Percentiles rank a stretch among this genome's conserved stretches.
phyloP scores from a whole-genome alignment of 2,113 vertebrate genomes.

The Oryzias woworae region DNA sequence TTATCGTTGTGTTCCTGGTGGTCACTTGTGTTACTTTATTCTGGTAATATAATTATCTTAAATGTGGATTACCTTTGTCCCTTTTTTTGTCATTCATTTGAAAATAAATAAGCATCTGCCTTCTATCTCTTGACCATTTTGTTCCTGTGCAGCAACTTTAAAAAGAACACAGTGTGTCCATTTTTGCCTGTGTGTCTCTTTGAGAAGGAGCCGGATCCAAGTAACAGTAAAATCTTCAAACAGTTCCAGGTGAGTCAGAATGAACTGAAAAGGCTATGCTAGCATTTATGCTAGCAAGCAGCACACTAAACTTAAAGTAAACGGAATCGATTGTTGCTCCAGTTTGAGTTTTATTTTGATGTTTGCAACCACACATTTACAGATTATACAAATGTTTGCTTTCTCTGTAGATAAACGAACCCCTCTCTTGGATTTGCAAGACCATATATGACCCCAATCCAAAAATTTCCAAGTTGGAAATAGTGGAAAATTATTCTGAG shows the following conservation, averaged over 20 bases:
- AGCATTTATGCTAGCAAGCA: neutral
- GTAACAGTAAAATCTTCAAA: conserved; percentile 66
- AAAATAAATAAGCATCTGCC: neutral
- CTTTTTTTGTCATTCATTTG: neutral
- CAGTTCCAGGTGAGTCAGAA: conserved; percentile 50
- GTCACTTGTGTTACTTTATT: neutral
- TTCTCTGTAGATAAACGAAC: conserved; percentile 43
- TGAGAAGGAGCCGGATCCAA: conserved; percentile 68
- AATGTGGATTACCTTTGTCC: neutral
- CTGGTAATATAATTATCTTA: conserved; percentile 40
- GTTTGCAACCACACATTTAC: neutral
- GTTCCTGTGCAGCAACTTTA: conserved; percentile 11
- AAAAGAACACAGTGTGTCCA: conserved; percentile 5
- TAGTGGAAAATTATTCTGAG: conserved; percentile 31
- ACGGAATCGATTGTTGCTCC: conserved; percentile 1
- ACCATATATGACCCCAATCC: conserved; percentile 33
- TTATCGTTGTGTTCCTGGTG: accelerated
- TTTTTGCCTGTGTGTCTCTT: neutral
- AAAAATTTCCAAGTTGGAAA: conserved; percentile 60
- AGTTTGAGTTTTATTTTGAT: neutral
- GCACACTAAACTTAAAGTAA: neutral
- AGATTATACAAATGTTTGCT: conserved; percentile 6
- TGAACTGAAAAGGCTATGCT: neutral
- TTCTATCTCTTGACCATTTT: neutral
- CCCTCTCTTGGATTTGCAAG: conserved; percentile 22